These are phyloP conservation scores for Archilochus colubris DNA, from an alignment of 2,113 vertebrate species.

Conservation along the genomic window DNA sequence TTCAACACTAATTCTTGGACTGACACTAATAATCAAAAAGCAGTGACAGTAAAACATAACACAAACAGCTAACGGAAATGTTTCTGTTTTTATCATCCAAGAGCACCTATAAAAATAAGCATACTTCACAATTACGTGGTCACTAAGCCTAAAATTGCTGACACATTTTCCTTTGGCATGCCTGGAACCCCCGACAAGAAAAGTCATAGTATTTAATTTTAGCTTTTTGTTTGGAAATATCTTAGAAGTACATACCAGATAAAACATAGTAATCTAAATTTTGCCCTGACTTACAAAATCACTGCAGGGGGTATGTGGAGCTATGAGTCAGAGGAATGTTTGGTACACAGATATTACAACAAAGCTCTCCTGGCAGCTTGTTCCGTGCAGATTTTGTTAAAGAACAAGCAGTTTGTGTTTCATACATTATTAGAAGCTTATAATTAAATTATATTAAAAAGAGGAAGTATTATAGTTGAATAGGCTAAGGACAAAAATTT, in stretches of 20 bases:
- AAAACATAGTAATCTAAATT: background rate
- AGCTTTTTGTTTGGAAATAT: conserved; percentile 32
- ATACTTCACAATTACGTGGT: background rate
- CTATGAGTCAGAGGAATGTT: conserved; percentile 9
- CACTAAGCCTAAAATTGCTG: conserved; percentile 11
- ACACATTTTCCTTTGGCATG: conserved; percentile 17
- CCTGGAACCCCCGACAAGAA: background rate
- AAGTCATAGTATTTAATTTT: conserved; percentile 28
- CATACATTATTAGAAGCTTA: background rate
- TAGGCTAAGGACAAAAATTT: background rate
- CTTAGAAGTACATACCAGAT: conserved; percentile 36
- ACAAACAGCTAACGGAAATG: background rate
- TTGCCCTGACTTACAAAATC: conserved; percentile 34
- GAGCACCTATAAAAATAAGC: background rate
- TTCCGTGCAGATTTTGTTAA: background rate
- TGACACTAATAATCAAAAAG: background rate
- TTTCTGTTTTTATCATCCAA: background rate
- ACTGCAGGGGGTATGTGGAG: background rate
- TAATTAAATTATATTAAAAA: background rate
- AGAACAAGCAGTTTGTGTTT: background rate
- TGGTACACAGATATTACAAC: background rate
- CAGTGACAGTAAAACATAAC: background rate
- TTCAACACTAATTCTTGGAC: background rate
- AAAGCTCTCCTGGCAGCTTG: conserved; percentile 1
- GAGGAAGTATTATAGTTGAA: background rate